Evolutionary conservation across 2,888 invertebrate species (phyloP).

Genomic region (Keiferia lycopersicella): DNA sequence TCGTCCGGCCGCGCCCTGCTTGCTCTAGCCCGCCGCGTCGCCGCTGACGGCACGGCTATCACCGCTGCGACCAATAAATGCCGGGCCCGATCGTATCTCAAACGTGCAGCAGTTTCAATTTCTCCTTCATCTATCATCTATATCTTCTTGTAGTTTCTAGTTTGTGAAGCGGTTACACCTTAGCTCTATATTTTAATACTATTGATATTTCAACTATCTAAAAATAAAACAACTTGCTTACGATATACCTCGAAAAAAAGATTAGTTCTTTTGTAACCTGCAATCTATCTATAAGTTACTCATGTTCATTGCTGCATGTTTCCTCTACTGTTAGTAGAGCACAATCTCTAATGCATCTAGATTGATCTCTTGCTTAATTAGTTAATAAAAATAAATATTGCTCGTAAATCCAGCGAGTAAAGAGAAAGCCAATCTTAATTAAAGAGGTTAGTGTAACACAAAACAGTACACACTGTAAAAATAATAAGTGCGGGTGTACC

Average conservation of each 20-base stretch:
- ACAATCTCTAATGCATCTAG: background rate
- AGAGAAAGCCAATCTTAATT: conserved; percentile 22
- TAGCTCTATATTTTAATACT: background rate
- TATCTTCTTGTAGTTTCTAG: conserved; percentile 22
- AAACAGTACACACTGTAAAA: conserved; percentile 1
- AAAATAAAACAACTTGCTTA: background rate
- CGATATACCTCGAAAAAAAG: background rate
- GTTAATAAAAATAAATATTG: background rate
- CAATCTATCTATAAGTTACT: background rate
- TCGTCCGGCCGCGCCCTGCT: conserved; percentile 69
- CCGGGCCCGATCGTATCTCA: conserved; percentile 42
- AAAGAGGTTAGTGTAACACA: conserved; percentile 26
- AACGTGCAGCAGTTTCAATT: conserved; percentile 29
- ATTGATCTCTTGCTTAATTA: conserved; percentile 6
- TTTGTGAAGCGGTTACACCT: background rate
- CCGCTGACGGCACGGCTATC: conserved; percentile 40
- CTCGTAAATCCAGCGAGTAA: background rate
- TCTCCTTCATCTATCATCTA: conserved; percentile 15
- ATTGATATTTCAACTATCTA: background rate
- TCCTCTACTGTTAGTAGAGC: background rate
- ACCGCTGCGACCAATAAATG: conserved; percentile 60
- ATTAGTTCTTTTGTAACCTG: background rate
- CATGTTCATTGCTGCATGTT: background rate
- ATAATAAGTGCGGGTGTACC: conserved; percentile 23
- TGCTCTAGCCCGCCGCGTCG: background rate